Conservation (phyloP, 2,888 invertebrate species). For the Notodonta dromedarius region DNA sequence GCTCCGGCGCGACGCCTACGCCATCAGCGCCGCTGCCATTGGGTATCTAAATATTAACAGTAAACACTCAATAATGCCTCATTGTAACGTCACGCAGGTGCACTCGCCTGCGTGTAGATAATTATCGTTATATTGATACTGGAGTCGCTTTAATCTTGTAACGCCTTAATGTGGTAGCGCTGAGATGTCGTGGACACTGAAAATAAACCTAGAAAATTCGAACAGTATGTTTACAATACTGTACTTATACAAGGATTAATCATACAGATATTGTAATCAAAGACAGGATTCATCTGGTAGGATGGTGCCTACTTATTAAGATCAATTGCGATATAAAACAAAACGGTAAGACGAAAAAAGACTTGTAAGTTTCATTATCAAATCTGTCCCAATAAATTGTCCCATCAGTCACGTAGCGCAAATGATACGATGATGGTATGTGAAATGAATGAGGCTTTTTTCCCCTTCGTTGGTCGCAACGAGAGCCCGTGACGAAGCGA, state of each 20-base stretch:
- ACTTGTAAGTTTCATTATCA: slow-evolving; percentile 13
- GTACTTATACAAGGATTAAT: neutral
- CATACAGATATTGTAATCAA: neutral
- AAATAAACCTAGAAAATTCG: slow-evolving; percentile 2
- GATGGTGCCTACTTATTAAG: too few species aligned
- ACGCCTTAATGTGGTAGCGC: neutral
- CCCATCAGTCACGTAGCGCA: slow-evolving; percentile 65
- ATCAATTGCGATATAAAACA: neutral
- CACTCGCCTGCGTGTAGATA: slow-evolving; percentile 39
- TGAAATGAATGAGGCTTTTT: slow-evolving; percentile 58
- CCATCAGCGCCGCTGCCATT: slow-evolving; percentile 43
- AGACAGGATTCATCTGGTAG: too few species aligned
- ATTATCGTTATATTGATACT: slow-evolving; percentile 23
- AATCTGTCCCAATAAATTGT: slow-evolving; percentile 43
- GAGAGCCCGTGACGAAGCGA: slow-evolving; percentile 66
- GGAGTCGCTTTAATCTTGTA: neutral
- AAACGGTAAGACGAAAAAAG: neutral
- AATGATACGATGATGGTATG: slow-evolving; percentile 53
- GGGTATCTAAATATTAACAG: slow-evolving; percentile 65
- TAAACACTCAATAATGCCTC: slow-evolving; percentile 66
- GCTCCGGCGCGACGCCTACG: slow-evolving; percentile 67
- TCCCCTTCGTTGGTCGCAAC: slow-evolving; percentile 44
- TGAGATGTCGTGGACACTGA: neutral
- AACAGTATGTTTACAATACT: neutral
- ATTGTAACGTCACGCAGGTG: slow-evolving; percentile 67